Base-by-base conservation (phyloP, 1,140 invertebrate genomes). In the Drosophila kohkoa region DNA sequence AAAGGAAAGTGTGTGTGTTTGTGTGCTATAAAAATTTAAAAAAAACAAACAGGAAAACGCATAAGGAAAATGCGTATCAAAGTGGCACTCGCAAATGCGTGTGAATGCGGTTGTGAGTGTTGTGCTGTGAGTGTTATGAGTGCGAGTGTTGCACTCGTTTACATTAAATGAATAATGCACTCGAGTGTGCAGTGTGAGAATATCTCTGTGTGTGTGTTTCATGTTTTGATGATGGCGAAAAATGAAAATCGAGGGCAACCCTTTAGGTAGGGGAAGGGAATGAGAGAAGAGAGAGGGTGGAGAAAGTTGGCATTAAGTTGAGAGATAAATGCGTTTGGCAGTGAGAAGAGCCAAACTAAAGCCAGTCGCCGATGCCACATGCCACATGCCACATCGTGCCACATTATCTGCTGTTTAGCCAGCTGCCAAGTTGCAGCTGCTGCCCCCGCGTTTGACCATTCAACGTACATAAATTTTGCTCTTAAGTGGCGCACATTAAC, bases 81-180 rank as follows among this genome's bases (percentile, higher is more conserved):
- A 66, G 55, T 67, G 69, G 32, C 60, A 41, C 41, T 49, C 32
- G 41, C 62, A 38, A 62, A 41, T 20, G 60, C 28, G 38, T 67
- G 55, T 38, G 60, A 32, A n/a, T 51, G 20, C 41, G 48, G 8
- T n/a, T 32, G 57, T 32, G 54, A 25, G 51, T 15, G 58, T 46
- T 43, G 51, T 41, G 11, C n/a, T n/a, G n/a, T 57, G 25, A 15
- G 32, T 45, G 55, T 16, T 5, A 32, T 8, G 54, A 52, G 52
- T 57, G 49, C 30, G 65, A 13, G 48, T 16, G 71, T 63, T 52
- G 67, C 60, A 71, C 54, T 75, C 73, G 59, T 86, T 86, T 79
- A 86, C 82, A 87, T 86, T 82, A 87, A 86, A 86, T 87, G 85
- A 81, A 89, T 80, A 83, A 89, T 87, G 85, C 82, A 86, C 82